Percentiles rank a stretch among this genome's conserved stretches.
These are phyloP conservation scores for Chloroclysta siterata DNA, from an alignment of 2,888 invertebrate genomes.

Conservation along the genomic window DNA sequence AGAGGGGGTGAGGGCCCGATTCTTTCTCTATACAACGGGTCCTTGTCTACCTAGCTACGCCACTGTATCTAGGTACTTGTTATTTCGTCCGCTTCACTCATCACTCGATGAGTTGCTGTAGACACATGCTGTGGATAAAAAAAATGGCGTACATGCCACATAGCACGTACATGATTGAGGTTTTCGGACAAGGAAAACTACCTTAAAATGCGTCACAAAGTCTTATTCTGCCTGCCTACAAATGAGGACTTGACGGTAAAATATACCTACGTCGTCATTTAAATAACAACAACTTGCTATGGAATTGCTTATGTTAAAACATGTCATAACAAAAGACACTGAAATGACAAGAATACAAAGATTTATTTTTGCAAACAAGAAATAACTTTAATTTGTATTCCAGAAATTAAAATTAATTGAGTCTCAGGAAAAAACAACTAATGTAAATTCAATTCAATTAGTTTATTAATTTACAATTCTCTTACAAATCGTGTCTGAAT, in stretches of 20 bases:
- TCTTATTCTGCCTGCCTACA: conserved; percentile 23
- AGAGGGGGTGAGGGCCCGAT: no score
- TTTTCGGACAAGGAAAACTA: conserved; percentile 49
- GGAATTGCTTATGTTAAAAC: background rate
- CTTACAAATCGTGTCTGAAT: no score
- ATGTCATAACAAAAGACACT: conserved; percentile 4
- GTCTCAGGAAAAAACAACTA: no score
- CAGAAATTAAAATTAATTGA: no score
- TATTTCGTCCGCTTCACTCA: no score
- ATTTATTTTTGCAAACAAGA: background rate
- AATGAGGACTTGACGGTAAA: conserved; percentile 26
- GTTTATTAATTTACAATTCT: no score
- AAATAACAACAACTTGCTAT: background rate
- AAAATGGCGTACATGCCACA: background rate
- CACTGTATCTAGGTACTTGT: no score
- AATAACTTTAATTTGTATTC: no score
- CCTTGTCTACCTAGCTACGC: no score
- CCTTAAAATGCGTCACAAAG: conserved; percentile 40
- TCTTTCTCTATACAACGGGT: no score
- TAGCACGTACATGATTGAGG: background rate
- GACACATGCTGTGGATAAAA: background rate
- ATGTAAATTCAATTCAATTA: no score
- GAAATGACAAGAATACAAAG: background rate
- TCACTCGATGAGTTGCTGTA: no score
- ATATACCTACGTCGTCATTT: conserved; percentile 12